A percentile compares a stretch with the other conserved stretches of the same genome.
phyloP scores from a whole-genome alignment of 1,140 invertebrate genomes.

The Saccostrea glomerata region DNA sequence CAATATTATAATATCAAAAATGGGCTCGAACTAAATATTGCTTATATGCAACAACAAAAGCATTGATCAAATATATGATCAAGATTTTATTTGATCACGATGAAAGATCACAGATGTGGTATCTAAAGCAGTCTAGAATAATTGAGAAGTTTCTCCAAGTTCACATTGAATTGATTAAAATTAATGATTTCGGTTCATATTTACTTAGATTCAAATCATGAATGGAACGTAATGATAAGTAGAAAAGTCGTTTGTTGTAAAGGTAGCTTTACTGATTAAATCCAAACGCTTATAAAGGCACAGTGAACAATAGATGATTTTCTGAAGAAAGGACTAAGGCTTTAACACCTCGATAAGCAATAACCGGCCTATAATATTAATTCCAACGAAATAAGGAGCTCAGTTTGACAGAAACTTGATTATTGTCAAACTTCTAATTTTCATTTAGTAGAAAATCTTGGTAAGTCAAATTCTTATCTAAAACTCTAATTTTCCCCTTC shows the following conservation, averaged over 20 bases:
- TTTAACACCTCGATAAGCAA: slow-evolving; percentile 29
- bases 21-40: background rate
- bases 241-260: slow-evolving; percentile 31
- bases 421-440: background rate
- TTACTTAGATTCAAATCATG: slow-evolving; percentile 27
- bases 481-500: background rate
- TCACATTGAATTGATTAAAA: slow-evolving; percentile 5
- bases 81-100: background rate
- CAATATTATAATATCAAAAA: slow-evolving; percentile 16
- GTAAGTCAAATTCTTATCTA: background rate
- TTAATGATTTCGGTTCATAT: slow-evolving; percentile 18
- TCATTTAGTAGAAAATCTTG: background rate
- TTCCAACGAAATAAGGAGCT: background rate
- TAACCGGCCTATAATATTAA: slow-evolving; percentile 8
- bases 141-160: background rate
- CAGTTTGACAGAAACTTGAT: background rate
- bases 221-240: slow-evolving; percentile 34
- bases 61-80: background rate
- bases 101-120: background rate
- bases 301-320: slow-evolving; percentile 34
- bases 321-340: slow-evolving; percentile 1
- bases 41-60: background rate
- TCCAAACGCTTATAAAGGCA: slow-evolving; percentile 36
- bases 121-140: background rate
- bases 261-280: slow-evolving; percentile 33